Evolutionary conservation across 64 coral and sea anemone genomes (phyloP), one percentile per base, ranked within the genome.

Genomic region (Acropora yongei): DNA sequence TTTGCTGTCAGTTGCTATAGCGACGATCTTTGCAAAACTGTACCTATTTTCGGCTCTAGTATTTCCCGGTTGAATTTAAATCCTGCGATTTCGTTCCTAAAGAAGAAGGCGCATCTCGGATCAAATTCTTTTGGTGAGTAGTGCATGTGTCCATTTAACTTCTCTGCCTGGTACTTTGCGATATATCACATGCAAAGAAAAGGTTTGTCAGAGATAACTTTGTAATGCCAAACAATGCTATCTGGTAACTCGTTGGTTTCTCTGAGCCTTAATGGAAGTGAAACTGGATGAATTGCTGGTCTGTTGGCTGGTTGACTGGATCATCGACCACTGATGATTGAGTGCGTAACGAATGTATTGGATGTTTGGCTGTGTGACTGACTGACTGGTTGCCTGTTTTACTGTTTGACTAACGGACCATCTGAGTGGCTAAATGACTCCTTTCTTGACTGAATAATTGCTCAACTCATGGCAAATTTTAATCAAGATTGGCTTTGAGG

Each of bases 1-100:
- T 99, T 91, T 60, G 88, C 97, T 10, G 97, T 99, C 8, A 89
- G 88, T 16, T 99, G 97, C 41, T 96, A 96, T 83, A 99, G 94
- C 57, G 92, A 82, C 8, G 94, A 99, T 42, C 72, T 93, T 44
- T 99, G 97, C 19, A 96, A 92, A 58, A 97, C 95, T 63, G 88
- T 89, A 14, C 95, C 95, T 5, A 93, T 97, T 5, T 90, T 94
- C 49, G 72, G 68, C 0, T 93, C 95, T 2, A 97, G 86, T 83
- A 93, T 97, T 17, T 94, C 93, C 68, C 68, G 89, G 41, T 78
- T 97, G 51, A 97, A 97, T 72, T 66, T 97, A 8, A 85, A 86
- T 73, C 95, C 95, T 41, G 95, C 95, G 2, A 89, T 97, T 44
- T 93, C 95, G 46, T 97, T 94, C 58, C 44, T 97, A 2, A 90